Conservation (phyloP, 2,797 vertebrate genomes). For the Sternarchorhynchus goeldii region DNA sequence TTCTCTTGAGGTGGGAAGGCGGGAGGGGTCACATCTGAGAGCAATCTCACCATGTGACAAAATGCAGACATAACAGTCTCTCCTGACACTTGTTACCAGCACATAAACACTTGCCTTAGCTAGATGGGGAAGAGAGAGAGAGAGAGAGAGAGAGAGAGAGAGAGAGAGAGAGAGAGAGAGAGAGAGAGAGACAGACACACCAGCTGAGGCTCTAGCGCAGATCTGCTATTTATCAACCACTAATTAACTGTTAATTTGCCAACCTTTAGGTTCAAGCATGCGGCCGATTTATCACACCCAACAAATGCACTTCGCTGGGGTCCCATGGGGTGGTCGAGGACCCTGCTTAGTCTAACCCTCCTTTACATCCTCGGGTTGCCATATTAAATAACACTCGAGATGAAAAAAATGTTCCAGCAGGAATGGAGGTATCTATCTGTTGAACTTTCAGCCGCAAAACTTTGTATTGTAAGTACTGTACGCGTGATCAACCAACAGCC, state of each 20-base stretch:
- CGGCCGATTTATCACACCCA: slow-evolving; percentile 79
- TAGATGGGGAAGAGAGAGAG: slow-evolving; percentile 67
- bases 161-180: slow-evolving; percentile 35
- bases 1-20: slow-evolving; percentile 9
- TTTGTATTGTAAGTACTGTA: no score
- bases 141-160: slow-evolving; percentile 53
- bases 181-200: slow-evolving; percentile 43
- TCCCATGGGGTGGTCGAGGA: slow-evolving; percentile 63
- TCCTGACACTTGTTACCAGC: slow-evolving; percentile 85
- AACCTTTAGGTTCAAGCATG: slow-evolving; percentile 81
- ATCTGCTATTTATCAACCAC: slow-evolving; percentile 85
- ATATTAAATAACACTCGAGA: slow-evolving; percentile 49
- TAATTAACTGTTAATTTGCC: slow-evolving; percentile 88
- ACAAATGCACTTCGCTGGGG: slow-evolving; percentile 64
- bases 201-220: slow-evolving; percentile 62
- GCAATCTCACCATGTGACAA: slow-evolving; percentile 75
- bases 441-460: no score
- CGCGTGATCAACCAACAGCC: no score
- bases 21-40: slow-evolving; percentile 69
- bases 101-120: slow-evolving; percentile 84
- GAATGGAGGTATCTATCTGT: no score
- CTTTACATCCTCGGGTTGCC: slow-evolving; percentile 24
- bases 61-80: slow-evolving; percentile 80
- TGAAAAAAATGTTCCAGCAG: neutral
- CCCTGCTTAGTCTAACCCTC: slow-evolving; percentile 49